Percentiles rank a stretch among this genome's conserved stretches.
Conservation (phyloP, 2,113 vertebrate genomes). For the Melanocharis versteri region DNA sequence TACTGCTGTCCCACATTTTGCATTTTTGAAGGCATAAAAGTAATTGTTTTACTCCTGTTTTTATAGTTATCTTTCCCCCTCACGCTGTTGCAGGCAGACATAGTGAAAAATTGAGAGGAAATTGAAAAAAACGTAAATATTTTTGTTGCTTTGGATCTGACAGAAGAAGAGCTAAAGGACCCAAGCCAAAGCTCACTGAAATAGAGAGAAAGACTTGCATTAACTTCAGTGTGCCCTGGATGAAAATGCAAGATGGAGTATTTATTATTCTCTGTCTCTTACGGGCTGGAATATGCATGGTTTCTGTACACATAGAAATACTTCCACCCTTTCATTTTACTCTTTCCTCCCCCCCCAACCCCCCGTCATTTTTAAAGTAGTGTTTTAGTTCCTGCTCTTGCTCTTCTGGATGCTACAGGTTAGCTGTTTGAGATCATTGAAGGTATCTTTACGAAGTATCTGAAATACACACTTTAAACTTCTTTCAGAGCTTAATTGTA, state of each 20-base stretch:
- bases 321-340: neutral
- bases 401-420: neutral
- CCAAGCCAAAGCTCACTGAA: neutral
- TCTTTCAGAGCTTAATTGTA: neutral
- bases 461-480: neutral
- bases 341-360: neutral
- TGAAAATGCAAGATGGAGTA: neutral
- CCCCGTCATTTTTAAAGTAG: neutral
- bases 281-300: neutral
- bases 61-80: neutral
- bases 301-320: neutral
- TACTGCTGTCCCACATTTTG: neutral
- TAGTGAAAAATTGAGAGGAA: neutral
- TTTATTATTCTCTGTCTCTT: neutral
- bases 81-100: neutral
- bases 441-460: neutral
- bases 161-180: neutral
- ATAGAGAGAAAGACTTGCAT: neutral
- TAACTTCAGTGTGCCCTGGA: neutral
- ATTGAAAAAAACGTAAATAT: neutral
- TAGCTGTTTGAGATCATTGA: neutral
- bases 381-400: neutral
- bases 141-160: slow-evolving; percentile 16
- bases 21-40: neutral
- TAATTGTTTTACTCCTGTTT: neutral